A percentile compares a stretch with the other conserved stretches of the same genome.
phyloP scores from a whole-genome alignment of 2,888 invertebrate species.

The Dascillus cervinus region DNA sequence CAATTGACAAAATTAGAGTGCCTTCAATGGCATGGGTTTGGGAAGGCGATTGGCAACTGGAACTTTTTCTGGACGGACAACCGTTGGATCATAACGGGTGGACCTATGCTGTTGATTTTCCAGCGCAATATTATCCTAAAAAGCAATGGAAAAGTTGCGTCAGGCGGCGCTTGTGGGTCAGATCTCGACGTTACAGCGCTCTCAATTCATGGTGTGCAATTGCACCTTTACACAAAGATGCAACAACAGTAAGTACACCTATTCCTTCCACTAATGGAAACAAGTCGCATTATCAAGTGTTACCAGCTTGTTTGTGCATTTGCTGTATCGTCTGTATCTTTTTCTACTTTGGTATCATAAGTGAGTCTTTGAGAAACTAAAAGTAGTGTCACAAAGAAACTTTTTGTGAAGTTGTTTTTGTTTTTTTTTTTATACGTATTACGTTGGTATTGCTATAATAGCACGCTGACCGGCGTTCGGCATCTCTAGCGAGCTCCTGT shows the following conservation, averaged over 20 bases:
- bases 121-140: conserved; percentile 68
- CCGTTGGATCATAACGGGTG: conserved; percentile 86
- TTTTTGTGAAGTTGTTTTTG: no score
- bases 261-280: no score
- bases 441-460: no score
- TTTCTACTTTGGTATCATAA: no score
- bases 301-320: no score
- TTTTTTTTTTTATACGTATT: no score
- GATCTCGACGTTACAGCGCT: conserved; percentile 79
- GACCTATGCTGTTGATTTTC: conserved; percentile 91
- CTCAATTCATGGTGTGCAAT: conserved; percentile 91
- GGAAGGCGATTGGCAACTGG: conserved; percentile 91
- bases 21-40: conserved; percentile 96
- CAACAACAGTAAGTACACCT: conserved; percentile 54
- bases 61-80: conserved; percentile 76
- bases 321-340: no score
- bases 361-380: no score
- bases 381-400: no score
- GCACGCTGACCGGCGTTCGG: no score
- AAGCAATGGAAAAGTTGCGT: conserved; percentile 90
- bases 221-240: conserved; percentile 80
- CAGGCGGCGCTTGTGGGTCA: conserved; percentile 80
- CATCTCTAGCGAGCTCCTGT: no score
- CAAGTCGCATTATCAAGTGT: no score
- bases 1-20: conserved; percentile 72